phyloP scores from a whole-genome alignment of 1,140 invertebrate species.

The Tribolium madens region DNA sequence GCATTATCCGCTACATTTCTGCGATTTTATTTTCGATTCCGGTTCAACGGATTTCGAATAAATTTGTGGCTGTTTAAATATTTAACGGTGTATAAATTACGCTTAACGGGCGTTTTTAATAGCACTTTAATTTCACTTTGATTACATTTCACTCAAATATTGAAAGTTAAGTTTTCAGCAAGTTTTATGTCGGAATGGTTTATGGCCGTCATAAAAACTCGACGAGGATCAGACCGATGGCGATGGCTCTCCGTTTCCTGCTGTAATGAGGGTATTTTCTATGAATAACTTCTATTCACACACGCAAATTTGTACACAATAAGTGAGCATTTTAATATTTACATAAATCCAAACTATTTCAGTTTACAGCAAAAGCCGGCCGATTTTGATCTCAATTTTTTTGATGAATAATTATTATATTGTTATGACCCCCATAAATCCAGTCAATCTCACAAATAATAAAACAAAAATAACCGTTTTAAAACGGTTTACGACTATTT shows the following conservation, averaged over 20 bases:
- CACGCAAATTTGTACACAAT: too few species aligned
- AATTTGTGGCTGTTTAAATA: conserved; percentile 33
- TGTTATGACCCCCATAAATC: conserved; percentile 17
- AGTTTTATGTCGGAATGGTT: conserved; percentile 41
- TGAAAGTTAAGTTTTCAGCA: conserved; percentile 46
- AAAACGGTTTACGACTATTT: background rate
- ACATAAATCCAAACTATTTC: background rate
- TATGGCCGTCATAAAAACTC: conserved; percentile 34
- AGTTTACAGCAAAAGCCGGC: background rate
- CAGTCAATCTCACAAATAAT: background rate
- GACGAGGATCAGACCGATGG: background rate
- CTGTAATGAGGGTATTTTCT: background rate
- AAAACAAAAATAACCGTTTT: conserved; percentile 2
- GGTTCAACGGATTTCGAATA: conserved; percentile 11
- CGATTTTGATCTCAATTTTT: background rate
- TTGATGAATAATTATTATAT: conserved; percentile 1
- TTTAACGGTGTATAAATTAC: conserved; percentile 41
- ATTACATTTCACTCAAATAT: conserved; percentile 46
- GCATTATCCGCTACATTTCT: background rate
- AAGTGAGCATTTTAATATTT: too few species aligned
- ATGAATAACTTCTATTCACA: background rate
- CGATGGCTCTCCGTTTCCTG: conserved; percentile 14
- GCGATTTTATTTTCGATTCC: conserved; percentile 2
- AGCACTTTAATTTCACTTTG: conserved; percentile 45
- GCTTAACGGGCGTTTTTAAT: conserved; percentile 38